Evolutionary conservation across 2,113 vertebrate species (phyloP), one percentile per base, ranked within the genome.

Genomic region (Passer domesticus): DNA sequence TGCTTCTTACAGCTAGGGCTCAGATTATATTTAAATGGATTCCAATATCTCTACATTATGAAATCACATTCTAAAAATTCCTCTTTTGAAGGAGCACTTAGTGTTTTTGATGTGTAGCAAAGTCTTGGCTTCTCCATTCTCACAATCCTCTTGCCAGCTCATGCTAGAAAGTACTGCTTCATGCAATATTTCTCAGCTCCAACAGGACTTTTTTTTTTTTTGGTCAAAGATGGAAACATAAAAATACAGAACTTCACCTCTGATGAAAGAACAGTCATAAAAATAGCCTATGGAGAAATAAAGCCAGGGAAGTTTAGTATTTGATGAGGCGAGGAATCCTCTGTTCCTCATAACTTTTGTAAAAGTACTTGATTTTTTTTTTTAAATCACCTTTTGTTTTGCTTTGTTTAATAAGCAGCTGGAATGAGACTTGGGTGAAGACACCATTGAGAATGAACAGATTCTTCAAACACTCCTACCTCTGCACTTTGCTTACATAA

Each of bases 61-160:
- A 94, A 94, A 94, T 94, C 73, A 79, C 62, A 75, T 89, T 89
- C 92, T 96, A 96, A 95, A 95, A 96, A 93, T 82, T 89, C 82
- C 68, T 89, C 76, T 94, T 96, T 80, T 83, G 78, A 93, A 95
- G 83, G 63, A 84, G 73, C 16, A 2, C 73, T 87, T 87, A 90
- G 44, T 88, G 76, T 7, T 94, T 92, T 83, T 90, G 53, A 89
- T 92, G 82, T 83, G 50, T 44, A 83, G 66, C 80, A 55, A 92
- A 83, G 66, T 63, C 83, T 41, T 92, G 91, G 76, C 63, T 81
- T 55, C 72, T 73, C 46, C 39, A 37, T n/a, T 33, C 82, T 76
- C 50, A 53, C 83, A 67, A 53, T 68, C n/a, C 52, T 79, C 82
- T 70, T 82, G 91, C 80, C 82, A 94, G 58, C n/a, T 95, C 43